Percentiles rank a stretch among this genome's conserved stretches.
Conservation (phyloP, 2,113 vertebrate genomes). For the Crotalus viridis region DNA sequence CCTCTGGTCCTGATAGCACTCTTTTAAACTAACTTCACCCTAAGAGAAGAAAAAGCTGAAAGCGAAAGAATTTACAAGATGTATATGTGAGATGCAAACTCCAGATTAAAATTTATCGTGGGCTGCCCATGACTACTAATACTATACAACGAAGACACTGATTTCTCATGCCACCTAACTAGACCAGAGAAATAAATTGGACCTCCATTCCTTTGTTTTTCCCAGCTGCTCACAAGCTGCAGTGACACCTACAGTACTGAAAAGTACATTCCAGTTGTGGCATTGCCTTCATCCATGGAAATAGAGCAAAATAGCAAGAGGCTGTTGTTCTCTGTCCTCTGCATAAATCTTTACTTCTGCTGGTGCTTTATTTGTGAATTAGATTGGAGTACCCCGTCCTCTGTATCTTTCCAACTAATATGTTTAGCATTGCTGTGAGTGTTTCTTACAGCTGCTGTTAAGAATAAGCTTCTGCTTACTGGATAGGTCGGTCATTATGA, state of each 20-base stretch:
- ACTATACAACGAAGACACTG: background rate
- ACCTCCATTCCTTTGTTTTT: background rate
- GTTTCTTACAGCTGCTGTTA: background rate
- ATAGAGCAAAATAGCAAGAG: background rate
- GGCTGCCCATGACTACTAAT: background rate
- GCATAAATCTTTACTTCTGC: background rate
- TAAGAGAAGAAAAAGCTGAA: background rate
- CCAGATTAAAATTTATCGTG: background rate
- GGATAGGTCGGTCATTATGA: background rate
- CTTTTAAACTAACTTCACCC: background rate
- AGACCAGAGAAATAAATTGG: background rate
- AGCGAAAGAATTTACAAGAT: background rate
- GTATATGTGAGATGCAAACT: background rate
- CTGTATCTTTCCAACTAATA: background rate
- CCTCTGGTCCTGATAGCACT: background rate
- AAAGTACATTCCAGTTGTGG: background rate
- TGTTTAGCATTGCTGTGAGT: background rate
- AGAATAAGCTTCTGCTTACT: background rate
- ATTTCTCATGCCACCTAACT: background rate
- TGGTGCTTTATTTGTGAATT: background rate
- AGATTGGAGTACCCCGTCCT: background rate
- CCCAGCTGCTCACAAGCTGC: background rate
- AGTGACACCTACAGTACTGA: conserved; percentile 23
- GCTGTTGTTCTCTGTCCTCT: background rate
- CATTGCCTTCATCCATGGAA: too few relatives aligned